A percentile compares a stretch with the other conserved stretches of the same genome.
Evolutionary conservation across 2,113 vertebrate species (phyloP).

Genomic region (Gambusia holbrooki): DNA sequence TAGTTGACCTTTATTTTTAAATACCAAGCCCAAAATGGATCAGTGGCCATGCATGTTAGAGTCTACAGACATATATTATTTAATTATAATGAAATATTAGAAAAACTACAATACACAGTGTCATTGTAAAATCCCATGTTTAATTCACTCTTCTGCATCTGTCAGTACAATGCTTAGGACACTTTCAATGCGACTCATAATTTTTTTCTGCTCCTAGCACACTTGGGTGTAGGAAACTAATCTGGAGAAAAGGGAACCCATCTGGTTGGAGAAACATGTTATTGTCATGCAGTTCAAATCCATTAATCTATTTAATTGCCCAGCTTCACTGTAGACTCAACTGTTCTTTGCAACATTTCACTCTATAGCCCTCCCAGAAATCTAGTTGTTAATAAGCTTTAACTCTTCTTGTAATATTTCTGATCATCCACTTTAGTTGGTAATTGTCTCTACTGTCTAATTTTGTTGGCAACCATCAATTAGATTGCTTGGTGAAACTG

Average conservation of each 20-base stretch:
- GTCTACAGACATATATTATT: neutral
- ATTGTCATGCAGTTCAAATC: neutral
- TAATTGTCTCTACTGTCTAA: constrained; percentile 12
- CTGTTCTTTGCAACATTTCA: neutral
- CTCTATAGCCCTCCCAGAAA: neutral
- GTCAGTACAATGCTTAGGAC: too few relatives aligned
- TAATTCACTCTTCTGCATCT: too few relatives aligned
- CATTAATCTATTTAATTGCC: neutral
- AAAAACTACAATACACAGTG: too few relatives aligned
- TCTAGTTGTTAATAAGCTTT: constrained; percentile 10
- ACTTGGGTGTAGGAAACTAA: too few relatives aligned
- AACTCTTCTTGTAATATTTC: constrained; percentile 24
- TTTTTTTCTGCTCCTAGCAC: too few relatives aligned
- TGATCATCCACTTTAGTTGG: neutral
- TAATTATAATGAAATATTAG: neutral
- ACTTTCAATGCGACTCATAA: too few relatives aligned
- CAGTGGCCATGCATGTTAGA: constrained; percentile 5
- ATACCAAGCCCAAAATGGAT: constrained; percentile 15
- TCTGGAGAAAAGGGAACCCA: neutral
- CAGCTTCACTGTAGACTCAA: neutral
- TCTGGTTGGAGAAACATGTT: neutral
- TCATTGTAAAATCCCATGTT: too few relatives aligned
- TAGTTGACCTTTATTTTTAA: constrained; percentile 34
- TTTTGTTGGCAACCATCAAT: neutral
- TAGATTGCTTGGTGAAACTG: constrained; percentile 8